phyloP scores from a whole-genome alignment of 2,113 vertebrate species.

The Python bivittatus region DNA sequence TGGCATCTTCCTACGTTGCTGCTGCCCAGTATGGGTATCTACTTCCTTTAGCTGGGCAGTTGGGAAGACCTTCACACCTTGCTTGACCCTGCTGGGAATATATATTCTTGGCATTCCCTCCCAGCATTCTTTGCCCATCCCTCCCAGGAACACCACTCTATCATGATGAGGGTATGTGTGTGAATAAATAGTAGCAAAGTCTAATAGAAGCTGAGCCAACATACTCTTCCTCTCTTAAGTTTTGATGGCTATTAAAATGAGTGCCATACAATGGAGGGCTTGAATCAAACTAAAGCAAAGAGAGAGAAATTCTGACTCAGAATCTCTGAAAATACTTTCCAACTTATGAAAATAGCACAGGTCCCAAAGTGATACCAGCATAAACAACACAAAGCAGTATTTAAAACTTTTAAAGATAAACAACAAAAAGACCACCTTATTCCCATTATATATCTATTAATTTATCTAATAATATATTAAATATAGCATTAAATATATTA shows the following conservation, averaged over 20 bases:
- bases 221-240: slow-evolving; percentile 46
- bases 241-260: slow-evolving; percentile 58
- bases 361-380: slow-evolving; percentile 64
- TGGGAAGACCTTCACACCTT: neutral
- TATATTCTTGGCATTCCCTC: neutral
- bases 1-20: neutral
- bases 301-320: slow-evolving; percentile 59
- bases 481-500: too few species aligned
- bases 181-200: neutral
- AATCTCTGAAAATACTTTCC: slow-evolving; percentile 68
- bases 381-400: slow-evolving; percentile 58
- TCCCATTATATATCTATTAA: slow-evolving; percentile 58
- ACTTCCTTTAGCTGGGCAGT: neutral
- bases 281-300: slow-evolving; percentile 65
- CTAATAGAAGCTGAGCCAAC: slow-evolving; percentile 56
- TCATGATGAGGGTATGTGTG: neutral
- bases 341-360: slow-evolving; percentile 60
- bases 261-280: slow-evolving; percentile 43
- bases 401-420: slow-evolving; percentile 63
- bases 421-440: slow-evolving; percentile 46
- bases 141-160: neutral
- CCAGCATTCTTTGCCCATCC: neutral
- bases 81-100: neutral
- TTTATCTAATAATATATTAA: too few species aligned
- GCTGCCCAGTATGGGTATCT: neutral